Evolutionary conservation across 2,888 invertebrate species (phyloP).

Genomic region (Anoplius nigerrimus): DNA sequence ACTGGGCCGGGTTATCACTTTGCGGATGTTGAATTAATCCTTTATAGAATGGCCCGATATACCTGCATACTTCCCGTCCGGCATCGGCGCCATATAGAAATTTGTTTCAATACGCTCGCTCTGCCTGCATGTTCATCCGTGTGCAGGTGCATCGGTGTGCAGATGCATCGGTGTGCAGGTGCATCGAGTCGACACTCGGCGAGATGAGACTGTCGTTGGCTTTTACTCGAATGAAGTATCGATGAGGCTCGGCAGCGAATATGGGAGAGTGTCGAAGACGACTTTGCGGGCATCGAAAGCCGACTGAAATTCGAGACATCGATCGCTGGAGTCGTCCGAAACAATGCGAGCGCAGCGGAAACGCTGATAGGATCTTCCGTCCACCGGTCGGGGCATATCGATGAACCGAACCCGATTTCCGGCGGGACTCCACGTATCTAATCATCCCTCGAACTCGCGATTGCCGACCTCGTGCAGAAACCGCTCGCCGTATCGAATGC

Average conservation of each 20-base stretch:
- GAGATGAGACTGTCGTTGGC: not conserved
- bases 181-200: not conserved
- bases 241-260: not conserved
- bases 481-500: too few relatives aligned
- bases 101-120: slow-evolving; percentile 7
- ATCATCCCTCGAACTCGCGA: too few relatives aligned
- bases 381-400: too few relatives aligned
- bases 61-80: not conserved
- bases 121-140: not conserved
- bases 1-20: slow-evolving; percentile 12
- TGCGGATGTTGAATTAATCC: slow-evolving; percentile 17
- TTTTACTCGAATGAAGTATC: slow-evolving; percentile 1
- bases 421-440: too few relatives aligned
- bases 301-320: too few relatives aligned
- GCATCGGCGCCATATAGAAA: not conserved
- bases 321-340: too few relatives aligned
- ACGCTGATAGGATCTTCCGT: too few relatives aligned
- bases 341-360: too few relatives aligned
- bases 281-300: too few relatives aligned
- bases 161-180: not conserved
- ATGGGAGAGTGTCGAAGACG: too few relatives aligned
- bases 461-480: too few relatives aligned
- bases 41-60: slow-evolving; percentile 3
- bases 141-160: not conserved
- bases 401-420: too few relatives aligned